These are phyloP conservation scores for Galerucella calmariensis DNA, from an alignment of 2,888 invertebrate species.

Conservation along the genomic window DNA sequence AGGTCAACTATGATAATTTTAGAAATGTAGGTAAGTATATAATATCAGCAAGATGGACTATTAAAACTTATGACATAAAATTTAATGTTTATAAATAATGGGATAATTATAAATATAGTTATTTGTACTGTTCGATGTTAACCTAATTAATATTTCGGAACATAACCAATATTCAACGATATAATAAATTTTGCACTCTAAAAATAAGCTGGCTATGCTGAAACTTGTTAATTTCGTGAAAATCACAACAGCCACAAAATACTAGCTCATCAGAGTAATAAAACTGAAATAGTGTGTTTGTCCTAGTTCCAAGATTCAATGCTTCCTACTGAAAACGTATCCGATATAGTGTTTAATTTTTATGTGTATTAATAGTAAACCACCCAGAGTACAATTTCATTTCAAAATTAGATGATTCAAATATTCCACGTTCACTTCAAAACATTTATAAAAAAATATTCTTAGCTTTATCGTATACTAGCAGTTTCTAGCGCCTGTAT, in stretches of 20 bases:
- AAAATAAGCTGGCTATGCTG: conserved; percentile 15
- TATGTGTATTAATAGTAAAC: conserved; percentile 13
- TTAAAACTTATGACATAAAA: background rate
- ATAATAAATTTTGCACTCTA: conserved; percentile 9
- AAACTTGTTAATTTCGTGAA: conserved; percentile 22
- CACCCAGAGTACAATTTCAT: conserved; percentile 7
- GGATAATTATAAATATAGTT: background rate
- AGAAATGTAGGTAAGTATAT: background rate
- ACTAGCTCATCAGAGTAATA: conserved; percentile 17
- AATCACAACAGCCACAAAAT: conserved; percentile 16
- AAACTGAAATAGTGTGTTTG: conserved; percentile 38
- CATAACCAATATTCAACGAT: conserved; percentile 14
- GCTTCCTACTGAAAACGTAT: conserved; percentile 33
- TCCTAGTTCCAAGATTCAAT: conserved; percentile 30
- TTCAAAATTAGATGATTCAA: background rate
- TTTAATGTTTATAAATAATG: background rate
- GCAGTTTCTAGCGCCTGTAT: too few species aligned
- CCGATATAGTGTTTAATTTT: conserved; percentile 33
- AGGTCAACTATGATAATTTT: background rate
- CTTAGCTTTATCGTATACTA: too few species aligned
- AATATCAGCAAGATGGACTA: background rate
- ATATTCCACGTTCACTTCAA: background rate
- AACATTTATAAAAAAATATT: too few species aligned
- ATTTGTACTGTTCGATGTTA: background rate
- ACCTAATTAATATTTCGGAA: background rate